Evolutionary conservation across 2,797 vertebrate species (phyloP).

Genomic region (Novumbra hubbsi): DNA sequence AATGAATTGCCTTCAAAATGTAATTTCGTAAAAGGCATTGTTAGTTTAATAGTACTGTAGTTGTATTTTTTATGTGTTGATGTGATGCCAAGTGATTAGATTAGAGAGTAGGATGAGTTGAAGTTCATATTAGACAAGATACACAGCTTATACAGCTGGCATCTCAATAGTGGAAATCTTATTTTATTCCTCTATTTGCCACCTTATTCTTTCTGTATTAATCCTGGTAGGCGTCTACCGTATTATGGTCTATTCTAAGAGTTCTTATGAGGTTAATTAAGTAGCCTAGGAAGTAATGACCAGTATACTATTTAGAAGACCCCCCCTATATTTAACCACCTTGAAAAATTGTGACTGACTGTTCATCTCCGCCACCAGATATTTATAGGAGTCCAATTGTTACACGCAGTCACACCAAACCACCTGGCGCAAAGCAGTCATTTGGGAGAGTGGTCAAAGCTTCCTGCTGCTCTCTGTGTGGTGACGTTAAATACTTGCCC

Average conservation of each 20-base stretch:
- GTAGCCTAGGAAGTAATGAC: not conserved
- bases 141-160: not conserved
- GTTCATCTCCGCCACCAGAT: constrained; percentile 64
- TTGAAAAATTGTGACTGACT: constrained; percentile 20
- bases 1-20: too few species aligned
- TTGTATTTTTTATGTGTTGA: too few species aligned
- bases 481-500: constrained; percentile 44
- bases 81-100: too few species aligned
- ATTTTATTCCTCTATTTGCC: not conserved
- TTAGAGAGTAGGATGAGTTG: not conserved
- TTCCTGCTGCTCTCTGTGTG: constrained; percentile 40
- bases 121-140: not conserved
- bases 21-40: too few species aligned
- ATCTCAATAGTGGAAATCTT: not conserved
- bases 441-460: constrained; percentile 45
- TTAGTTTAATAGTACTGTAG: too few species aligned
- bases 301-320: not conserved
- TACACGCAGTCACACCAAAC: constrained; percentile 23
- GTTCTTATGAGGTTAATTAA: not conserved
- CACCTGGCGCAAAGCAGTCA: constrained; percentile 31
- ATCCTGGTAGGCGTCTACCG: not conserved
- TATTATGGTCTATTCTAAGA: not conserved
- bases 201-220: not conserved
- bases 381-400: constrained; percentile 33
- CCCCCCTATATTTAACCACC: not conserved